These are phyloP conservation scores for Stratiolaelaps scimitus DNA, from an alignment of 1,140 invertebrate genomes.

Conservation along the genomic window DNA sequence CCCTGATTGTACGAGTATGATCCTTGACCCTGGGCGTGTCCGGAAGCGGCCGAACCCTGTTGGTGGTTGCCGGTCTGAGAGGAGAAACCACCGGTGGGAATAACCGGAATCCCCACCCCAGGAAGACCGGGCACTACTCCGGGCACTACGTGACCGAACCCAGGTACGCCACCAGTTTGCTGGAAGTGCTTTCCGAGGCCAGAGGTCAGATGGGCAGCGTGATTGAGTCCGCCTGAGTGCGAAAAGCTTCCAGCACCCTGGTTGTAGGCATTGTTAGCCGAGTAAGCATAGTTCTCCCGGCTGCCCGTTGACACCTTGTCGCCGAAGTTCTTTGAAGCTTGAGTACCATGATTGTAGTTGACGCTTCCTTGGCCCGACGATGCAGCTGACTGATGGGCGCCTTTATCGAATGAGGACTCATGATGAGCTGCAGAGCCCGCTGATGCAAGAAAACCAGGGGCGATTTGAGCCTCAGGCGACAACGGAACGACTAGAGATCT, in stretches of 20 bases:
- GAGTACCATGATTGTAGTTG: neutral
- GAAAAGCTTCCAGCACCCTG: neutral
- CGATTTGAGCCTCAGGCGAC: too few species aligned
- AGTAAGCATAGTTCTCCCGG: neutral
- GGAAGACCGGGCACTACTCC: neutral
- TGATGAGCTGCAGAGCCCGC: neutral
- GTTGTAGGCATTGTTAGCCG: slow-evolving; percentile 7
- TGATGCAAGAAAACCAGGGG: too few species aligned
- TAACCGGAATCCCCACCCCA: neutral
- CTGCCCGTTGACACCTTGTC: neutral
- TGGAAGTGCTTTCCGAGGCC: neutral
- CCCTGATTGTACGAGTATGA: neutral
- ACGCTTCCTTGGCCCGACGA: slow-evolving; percentile 2
- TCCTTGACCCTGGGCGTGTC: slow-evolving; percentile 11
- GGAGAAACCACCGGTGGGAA: neutral
- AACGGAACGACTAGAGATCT: too few species aligned
- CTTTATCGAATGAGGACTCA: slow-evolving; percentile 10
- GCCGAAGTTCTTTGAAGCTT: slow-evolving; percentile 1
- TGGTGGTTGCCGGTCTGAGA: neutral
- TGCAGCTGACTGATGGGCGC: neutral
- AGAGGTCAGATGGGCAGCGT: neutral
- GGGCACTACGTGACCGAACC: neutral
- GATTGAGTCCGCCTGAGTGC: neutral
- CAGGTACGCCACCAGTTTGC: neutral
- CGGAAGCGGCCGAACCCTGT: neutral